A percentile compares a stretch with the other conserved stretches of the same genome.
phyloP scores from a whole-genome alignment of 2,888 invertebrate species.

The Agriotes lineatus region DNA sequence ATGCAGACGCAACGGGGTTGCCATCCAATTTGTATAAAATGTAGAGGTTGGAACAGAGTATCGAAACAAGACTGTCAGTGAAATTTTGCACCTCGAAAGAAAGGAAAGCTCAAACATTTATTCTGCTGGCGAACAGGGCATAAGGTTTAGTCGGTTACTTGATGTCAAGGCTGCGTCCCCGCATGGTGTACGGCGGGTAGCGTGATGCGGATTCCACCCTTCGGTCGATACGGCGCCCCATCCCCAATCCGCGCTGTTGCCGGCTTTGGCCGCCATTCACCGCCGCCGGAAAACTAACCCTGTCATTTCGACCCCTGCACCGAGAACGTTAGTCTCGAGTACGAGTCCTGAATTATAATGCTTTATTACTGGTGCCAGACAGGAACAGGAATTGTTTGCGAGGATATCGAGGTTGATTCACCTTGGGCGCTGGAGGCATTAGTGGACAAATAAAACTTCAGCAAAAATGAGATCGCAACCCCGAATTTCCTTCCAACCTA shows the following conservation, averaged over 20 bases:
- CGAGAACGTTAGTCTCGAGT: conserved; percentile 43
- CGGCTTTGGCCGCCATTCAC: conserved; percentile 37
- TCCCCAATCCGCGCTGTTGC: conserved; percentile 42
- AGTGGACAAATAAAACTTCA: not conserved
- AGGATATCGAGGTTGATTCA: conserved; percentile 28
- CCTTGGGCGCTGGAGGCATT: conserved; percentile 3
- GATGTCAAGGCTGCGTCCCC: conserved; percentile 49
- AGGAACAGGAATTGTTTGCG: conserved; percentile 26
- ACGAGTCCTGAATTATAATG: conserved; percentile 53
- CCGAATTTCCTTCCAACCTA: conserved; percentile 2
- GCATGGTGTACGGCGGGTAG: conserved; percentile 41
- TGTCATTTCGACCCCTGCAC: conserved; percentile 43
- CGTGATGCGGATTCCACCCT: conserved; percentile 43
- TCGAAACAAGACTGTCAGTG: conserved; percentile 13
- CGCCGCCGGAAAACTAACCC: conserved; percentile 39
- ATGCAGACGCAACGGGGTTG: conserved; percentile 3
- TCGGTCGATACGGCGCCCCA: conserved; percentile 45
- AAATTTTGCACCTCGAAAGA: conserved; percentile 23
- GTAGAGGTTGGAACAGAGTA: conserved; percentile 11
- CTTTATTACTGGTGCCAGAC: conserved; percentile 44
- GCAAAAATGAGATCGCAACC: not conserved
- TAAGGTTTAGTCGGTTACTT: conserved; percentile 48
- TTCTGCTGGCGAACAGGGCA: conserved; percentile 34
- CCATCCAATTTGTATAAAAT: conserved; percentile 22
- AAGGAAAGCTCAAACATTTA: conserved; percentile 34